phyloP scores from a whole-genome alignment of 2,113 vertebrate species.

The Pollimyrus isidori region DNA sequence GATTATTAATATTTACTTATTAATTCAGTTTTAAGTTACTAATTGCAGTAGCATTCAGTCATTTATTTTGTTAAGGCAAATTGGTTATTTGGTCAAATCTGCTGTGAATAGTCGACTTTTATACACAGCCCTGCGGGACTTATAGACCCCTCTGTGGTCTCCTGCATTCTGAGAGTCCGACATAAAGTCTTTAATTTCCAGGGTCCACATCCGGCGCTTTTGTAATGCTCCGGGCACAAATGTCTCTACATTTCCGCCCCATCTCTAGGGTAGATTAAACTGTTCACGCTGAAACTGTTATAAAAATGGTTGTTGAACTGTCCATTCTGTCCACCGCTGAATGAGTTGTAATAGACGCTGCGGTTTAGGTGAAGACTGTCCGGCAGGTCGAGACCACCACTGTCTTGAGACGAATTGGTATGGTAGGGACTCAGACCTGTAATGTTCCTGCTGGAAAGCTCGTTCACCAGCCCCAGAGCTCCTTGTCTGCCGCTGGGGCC shows the following conservation, averaged over 20 bases:
- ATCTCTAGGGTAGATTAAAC: constrained; percentile 85
- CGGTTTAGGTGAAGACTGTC: constrained; percentile 67
- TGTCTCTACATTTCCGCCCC: constrained; percentile 76
- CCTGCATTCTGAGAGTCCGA: background rate
- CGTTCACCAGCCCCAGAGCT: constrained; percentile 62
- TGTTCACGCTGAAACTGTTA: constrained; percentile 90
- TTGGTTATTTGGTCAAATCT: background rate
- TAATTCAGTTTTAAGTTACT: background rate
- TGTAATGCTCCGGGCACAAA: background rate
- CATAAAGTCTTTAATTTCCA: background rate
- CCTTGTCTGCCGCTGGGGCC: constrained; percentile 50
- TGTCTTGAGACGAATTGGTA: constrained; percentile 32
- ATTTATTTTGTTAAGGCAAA: background rate
- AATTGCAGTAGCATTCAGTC: background rate
- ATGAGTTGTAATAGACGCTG: constrained; percentile 79
- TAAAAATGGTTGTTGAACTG: constrained; percentile 82
- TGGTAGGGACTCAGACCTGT: constrained; percentile 64
- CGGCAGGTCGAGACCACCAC: constrained; percentile 49
- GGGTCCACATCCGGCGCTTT: background rate
- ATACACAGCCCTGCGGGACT: background rate
- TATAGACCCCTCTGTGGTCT: background rate
- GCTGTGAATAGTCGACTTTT: background rate
- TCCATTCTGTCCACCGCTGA: constrained; percentile 68
- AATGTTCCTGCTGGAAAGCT: constrained; percentile 66
- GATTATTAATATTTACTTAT: background rate